Conservation (phyloP, 2,113 vertebrate genomes). For the Passer domesticus region DNA sequence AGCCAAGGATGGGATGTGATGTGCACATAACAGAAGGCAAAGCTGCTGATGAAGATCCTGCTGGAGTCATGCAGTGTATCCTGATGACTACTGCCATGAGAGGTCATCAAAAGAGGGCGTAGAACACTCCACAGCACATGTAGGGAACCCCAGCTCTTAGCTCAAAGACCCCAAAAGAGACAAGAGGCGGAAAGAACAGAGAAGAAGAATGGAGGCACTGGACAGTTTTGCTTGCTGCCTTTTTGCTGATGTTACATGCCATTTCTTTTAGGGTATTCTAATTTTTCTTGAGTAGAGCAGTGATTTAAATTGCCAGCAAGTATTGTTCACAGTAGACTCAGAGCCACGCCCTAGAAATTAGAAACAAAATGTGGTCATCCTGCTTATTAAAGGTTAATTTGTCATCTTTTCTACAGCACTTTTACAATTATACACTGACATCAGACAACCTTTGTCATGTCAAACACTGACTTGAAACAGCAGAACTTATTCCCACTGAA, state of each 20-base stretch:
- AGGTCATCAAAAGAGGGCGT: neutral
- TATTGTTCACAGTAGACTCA: neutral
- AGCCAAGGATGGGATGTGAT: neutral
- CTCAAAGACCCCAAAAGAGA: neutral
- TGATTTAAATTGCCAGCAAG: neutral
- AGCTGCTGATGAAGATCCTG: neutral
- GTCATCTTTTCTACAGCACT: neutral
- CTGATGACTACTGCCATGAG: neutral
- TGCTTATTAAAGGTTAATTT: neutral
- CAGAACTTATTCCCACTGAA: neutral
- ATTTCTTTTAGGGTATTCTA: neutral
- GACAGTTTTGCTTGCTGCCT: neutral
- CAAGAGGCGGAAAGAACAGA: neutral
- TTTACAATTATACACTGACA: neutral
- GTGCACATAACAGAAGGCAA: neutral
- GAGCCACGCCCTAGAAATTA: neutral
- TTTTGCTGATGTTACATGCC: neutral
- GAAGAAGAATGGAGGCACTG: neutral
- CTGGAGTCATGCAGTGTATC: neutral
- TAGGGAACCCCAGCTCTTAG: neutral
- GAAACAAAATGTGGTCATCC: neutral
- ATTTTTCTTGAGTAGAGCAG: neutral
- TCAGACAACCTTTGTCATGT: neutral
- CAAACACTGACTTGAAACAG: neutral
- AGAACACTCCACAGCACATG: fast-evolving